Percentiles rank a stretch among this genome's conserved stretches.
Evolutionary conservation across 2,797 vertebrate species (phyloP).

Genomic region (Onychomys torridus): DNA sequence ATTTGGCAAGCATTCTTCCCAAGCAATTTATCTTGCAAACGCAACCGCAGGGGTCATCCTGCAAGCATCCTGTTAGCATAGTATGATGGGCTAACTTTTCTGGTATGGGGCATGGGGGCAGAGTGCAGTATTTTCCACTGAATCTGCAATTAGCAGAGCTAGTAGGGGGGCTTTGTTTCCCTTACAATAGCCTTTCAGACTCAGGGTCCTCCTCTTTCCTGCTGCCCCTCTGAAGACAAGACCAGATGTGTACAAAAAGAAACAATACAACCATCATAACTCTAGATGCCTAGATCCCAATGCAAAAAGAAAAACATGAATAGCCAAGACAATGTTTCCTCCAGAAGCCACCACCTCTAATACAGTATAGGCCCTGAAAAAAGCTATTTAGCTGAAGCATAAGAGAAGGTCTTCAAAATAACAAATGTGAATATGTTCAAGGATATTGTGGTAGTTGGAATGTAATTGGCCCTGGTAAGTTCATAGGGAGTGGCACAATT

Average conservation of each 20-base stretch:
- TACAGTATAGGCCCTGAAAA: neutral
- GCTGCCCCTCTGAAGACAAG: neutral
- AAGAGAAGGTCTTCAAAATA: neutral
- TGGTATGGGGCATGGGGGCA: no score
- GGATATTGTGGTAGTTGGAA: neutral
- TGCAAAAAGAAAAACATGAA: neutral
- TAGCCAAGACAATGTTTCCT: neutral
- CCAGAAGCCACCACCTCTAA: neutral
- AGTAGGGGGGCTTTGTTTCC: no score
- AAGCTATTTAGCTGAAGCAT: neutral
- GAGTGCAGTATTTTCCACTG: no score
- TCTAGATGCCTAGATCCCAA: neutral
- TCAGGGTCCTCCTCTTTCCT: neutral
- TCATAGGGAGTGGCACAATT: neutral
- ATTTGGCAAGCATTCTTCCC: no score
- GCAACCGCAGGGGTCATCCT: no score
- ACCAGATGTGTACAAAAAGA: neutral
- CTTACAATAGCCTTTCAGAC: no score
- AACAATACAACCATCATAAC: neutral
- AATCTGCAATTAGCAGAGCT: no score
- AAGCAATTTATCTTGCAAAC: no score
- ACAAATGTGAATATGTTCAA: neutral
- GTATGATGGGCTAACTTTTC: no score
- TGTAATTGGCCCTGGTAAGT: neutral
- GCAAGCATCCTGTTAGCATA: no score